Percentiles rank a stretch among this genome's conserved stretches.
These are phyloP conservation scores for Polypedilum vanderplanki DNA, from an alignment of 1,140 invertebrate species.

Conservation along the genomic window DNA sequence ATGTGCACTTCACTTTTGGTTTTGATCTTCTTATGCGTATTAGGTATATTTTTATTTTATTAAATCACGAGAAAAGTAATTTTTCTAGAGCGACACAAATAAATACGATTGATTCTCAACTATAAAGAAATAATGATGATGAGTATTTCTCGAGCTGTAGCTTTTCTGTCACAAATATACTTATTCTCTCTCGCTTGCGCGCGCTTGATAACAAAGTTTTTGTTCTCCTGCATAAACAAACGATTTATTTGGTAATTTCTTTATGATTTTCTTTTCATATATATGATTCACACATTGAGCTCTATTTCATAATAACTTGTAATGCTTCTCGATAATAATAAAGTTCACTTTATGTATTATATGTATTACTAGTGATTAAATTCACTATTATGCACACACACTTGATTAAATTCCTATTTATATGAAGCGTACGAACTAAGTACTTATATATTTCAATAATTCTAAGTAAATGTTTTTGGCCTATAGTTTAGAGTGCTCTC, in stretches of 20 bases:
- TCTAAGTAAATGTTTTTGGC: not conserved
- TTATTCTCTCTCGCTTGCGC: too few relatives aligned
- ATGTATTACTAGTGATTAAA: not conserved
- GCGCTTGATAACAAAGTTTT: not conserved
- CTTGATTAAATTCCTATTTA: not conserved
- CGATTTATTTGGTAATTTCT: not conserved
- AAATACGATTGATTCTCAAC: too few relatives aligned
- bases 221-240: conserved; percentile 5
- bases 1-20: conserved; percentile 11
- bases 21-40: not conserved
- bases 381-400: not conserved
- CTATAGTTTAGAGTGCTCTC: not conserved
- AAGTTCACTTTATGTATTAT: not conserved
- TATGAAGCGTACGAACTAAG: not conserved
- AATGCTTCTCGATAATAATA: not conserved
- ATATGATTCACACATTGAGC: not conserved
- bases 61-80: not conserved
- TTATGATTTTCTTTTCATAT: not conserved
- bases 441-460: not conserved
- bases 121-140: too few relatives aligned
- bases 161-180: too few relatives aligned
- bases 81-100: too few relatives aligned
- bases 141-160: too few relatives aligned
- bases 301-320: not conserved
- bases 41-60: not conserved